Evolutionary conservation across 2,113 vertebrate species (phyloP).

Genomic region (Bettongia penicillata): DNA sequence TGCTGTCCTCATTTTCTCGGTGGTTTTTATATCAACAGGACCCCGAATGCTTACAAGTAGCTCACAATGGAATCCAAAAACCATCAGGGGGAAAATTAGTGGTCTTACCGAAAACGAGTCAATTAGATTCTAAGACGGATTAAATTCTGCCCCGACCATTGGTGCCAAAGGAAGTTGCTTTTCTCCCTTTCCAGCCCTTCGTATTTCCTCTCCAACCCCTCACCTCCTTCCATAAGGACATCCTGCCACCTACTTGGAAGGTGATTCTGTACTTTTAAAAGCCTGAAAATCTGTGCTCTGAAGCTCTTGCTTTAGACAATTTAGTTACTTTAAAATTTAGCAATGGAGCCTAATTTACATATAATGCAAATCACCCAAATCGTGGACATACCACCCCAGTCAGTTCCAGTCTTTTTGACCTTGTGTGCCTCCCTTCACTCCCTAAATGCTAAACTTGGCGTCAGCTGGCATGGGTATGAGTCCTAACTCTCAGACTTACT

Average conservation of each 20-base stretch:
- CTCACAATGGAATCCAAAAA: neutral
- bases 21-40: conserved; percentile 24
- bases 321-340: neutral
- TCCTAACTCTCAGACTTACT: neutral
- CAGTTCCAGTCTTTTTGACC: neutral
- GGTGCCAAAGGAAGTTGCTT: neutral
- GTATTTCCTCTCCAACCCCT: neutral
- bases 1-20: neutral
- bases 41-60: conserved; percentile 36
- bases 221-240: neutral
- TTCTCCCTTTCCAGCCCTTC: neutral
- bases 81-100: neutral
- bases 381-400: neutral
- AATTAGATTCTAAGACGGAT: neutral
- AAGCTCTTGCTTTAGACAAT: neutral
- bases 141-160: neutral
- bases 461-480: neutral
- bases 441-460: neutral
- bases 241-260: neutral
- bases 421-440: neutral
- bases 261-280: neutral
- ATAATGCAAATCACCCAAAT: neutral
- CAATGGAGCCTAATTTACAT: neutral
- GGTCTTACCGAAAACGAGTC: conserved; percentile 28
- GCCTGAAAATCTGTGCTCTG: neutral